These are phyloP conservation scores for Pseudochaenichthys georgianus DNA, from an alignment of 2,797 vertebrate genomes.

Conservation along the genomic window DNA sequence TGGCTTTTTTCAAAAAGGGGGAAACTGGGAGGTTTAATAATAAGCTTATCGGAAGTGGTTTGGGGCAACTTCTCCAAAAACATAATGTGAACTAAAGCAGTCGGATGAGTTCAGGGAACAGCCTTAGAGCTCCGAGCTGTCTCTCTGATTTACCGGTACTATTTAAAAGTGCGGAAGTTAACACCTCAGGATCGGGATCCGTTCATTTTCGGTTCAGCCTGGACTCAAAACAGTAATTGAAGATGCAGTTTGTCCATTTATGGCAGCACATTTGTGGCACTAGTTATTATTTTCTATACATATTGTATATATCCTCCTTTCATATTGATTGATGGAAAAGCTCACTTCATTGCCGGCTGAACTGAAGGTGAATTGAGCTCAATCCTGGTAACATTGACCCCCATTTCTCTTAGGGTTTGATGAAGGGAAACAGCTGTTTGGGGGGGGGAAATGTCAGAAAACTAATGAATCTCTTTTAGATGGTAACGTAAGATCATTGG, in stretches of 20 bases:
- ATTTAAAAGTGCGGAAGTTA: conserved; percentile 38
- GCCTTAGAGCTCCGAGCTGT: conserved; percentile 58
- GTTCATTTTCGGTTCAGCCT: conserved; percentile 70
- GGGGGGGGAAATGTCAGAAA: conserved; percentile 34
- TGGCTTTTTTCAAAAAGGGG: conserved; percentile 31
- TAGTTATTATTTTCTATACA: conserved; percentile 53
- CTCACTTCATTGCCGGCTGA: conserved; percentile 41
- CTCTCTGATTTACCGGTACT: conserved; percentile 51
- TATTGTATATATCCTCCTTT: conserved; percentile 60
- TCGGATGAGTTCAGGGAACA: conserved; percentile 51
- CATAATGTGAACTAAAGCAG: conserved; percentile 68
- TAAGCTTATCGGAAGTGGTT: conserved; percentile 45
- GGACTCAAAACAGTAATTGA: conserved; percentile 28
- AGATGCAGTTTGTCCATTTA: conserved; percentile 42
- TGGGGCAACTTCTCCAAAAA: conserved; percentile 68
- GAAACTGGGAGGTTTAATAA: conserved; percentile 22
- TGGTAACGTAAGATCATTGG: conserved; percentile 81
- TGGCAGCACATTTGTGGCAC: conserved; percentile 53
- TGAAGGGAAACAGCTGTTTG: conserved; percentile 32
- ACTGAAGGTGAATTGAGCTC: conserved; percentile 68
- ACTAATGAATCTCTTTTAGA: conserved; percentile 65
- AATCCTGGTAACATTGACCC: conserved; percentile 42
- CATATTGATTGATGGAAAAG: conserved; percentile 43
- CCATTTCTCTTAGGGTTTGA: conserved; percentile 38
- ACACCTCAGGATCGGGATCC: conserved; percentile 34